Percentiles rank a stretch among this genome's conserved stretches.
These are phyloP conservation scores for Pseudococcus jackbeardsleyi DNA, from an alignment of 2,888 invertebrate species.

Conservation along the genomic window DNA sequence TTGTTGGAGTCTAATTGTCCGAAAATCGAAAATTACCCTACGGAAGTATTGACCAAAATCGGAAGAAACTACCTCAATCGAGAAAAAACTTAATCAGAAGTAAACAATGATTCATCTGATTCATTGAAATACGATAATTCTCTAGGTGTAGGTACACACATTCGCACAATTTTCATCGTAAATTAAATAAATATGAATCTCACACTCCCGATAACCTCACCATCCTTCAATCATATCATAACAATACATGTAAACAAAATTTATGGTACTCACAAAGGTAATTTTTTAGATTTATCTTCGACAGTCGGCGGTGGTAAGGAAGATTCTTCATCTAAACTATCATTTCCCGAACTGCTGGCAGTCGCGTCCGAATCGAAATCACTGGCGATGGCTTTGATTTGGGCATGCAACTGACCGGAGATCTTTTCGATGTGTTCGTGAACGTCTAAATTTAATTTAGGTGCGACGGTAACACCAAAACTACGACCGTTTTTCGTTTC, in stretches of 20 bases:
- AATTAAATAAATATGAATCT: not conserved
- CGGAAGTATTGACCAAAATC: not conserved
- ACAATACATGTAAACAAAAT: constrained; percentile 3
- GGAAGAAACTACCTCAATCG: not conserved
- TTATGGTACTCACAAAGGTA: constrained; percentile 61
- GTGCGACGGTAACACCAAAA: constrained; percentile 43
- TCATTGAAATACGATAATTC: not conserved
- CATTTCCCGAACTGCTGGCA: constrained; percentile 66
- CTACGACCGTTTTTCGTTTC: constrained; percentile 42
- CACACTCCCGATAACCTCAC: not conserved
- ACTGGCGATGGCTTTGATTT: constrained; percentile 65
- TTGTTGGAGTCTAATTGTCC: not conserved
- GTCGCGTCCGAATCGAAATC: constrained; percentile 66
- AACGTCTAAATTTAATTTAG: constrained; percentile 56
- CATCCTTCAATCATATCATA: not conserved
- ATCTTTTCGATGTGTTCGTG: constrained; percentile 65
- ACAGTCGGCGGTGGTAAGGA: constrained; percentile 12
- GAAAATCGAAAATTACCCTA: not conserved
- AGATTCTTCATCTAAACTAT: constrained; percentile 66
- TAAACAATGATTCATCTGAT: not conserved
- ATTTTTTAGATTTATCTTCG: constrained; percentile 62
- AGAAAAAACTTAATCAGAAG: not conserved
- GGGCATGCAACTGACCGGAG: constrained; percentile 65
- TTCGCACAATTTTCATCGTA: not conserved
- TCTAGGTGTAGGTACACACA: too few species aligned